Base-by-base conservation (phyloP, 1,140 invertebrate genomes). In the Diabrotica undecimpunctata region DNA sequence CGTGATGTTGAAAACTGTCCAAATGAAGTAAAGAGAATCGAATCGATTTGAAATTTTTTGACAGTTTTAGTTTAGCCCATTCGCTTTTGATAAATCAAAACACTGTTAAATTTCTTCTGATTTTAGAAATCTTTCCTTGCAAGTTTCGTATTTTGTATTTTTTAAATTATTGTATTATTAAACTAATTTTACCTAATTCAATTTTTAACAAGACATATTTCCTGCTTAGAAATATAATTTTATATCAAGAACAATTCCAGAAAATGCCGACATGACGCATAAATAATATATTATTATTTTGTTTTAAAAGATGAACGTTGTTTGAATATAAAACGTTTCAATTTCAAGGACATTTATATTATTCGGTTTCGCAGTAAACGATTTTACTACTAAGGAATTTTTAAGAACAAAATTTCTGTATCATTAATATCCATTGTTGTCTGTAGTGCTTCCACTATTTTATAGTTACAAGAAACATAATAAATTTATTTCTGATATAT, bases 251-350 rank as follows among this genome's bases (percentile, higher is more conserved):
- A n/a, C n/a, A 46, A n/a, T 46, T 46, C 41, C 41, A 46, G 41
- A 46, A 46, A 46, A 46, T 46, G n/a, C 41, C n/a, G 50, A n/a
- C 11, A 52, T 52, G 41, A 51, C 41, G 25, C 38, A 52, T 50
- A 39, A 52, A 37, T 51, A 61, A 61, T 52, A 41, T 61, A 61
- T 61, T 13, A 52, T 36, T 36, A 61, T 61, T 59, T 61, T 50
- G 13, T 61, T 61, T 61, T 61, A 61, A 50, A 52, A 61, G 59
- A 52, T 52, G 39, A 14, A 7, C 50, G 25, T 51, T 13, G 10
- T 39, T 61, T 61, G 59, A 61, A 61, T 61, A 61, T 52, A 12
- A 61, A 61, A 35, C 14, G 11, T 50, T 52, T 14, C 14, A 37
- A 14, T 12, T 10, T 14, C 59, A 61, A 61, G 59, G 59, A 61